Base-by-base conservation (phyloP, 1,140 invertebrate genomes). In the Drosophila bifasciata region DNA sequence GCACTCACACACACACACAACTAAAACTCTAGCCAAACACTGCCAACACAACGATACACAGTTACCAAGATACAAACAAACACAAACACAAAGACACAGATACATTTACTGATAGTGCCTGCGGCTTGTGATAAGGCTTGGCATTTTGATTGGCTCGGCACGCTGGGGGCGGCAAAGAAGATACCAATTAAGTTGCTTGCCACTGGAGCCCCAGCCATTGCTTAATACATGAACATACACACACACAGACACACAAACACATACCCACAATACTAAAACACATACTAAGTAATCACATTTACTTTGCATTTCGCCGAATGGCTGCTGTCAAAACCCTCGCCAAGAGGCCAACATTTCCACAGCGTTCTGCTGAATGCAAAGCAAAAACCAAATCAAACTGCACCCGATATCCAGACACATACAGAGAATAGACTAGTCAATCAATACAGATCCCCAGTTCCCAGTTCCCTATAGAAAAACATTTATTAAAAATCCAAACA, bases 251-350 rank as follows among this genome's bases (percentile, higher is more conserved):
- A 39, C 16, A 51, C 25, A 63, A 28, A 79, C 21, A 75, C 39
- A 72, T 28, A 51, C 1, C 39, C 19, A 52, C 6, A 63, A 43
- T 16, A 11, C 28, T 28, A 28, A 28, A 2, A 75, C 48, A 69
- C 46, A 15, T 49, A 36, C 32, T 8, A 6, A 23, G 46, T 40
- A 73, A 40, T 19, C 55, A 16, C 15, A 49, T 49, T 61, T 45
- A 40, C 81, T 85, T 85, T 81, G 81, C 77, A 80, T 59, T 70
- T 71, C 51, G 78, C 45, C 81, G 81, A 86, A 61, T 43, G 52
- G 16, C 44, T 40, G 32, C 36, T 6, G 8, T 36, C 25, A 23
- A 8, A 41, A 23, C 48, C 25, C 7, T 25, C 8, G 3, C 5
- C 19, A 21, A 39, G 11, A 45, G 58, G 17, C 17, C 32, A 32